Conservation (phyloP, 2,113 vertebrate genomes). For the Gorilla gorilla region DNA sequence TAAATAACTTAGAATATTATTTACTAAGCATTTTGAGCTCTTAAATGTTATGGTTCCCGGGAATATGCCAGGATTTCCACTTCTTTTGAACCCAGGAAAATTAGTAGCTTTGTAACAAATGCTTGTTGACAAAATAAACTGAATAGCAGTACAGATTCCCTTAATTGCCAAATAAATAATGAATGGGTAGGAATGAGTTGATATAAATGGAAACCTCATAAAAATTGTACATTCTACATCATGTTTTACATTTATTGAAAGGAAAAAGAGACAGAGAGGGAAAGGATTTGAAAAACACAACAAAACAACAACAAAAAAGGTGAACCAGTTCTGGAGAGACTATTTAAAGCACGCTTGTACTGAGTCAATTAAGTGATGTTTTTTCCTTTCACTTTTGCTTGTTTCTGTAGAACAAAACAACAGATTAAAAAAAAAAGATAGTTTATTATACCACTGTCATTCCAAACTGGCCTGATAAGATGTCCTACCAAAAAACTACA, state of each 20-base stretch:
- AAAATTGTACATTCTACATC: constrained; percentile 32
- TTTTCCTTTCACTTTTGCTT: constrained; percentile 13
- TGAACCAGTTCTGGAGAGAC: not conserved
- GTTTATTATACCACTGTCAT: not conserved
- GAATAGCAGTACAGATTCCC: constrained; percentile 4
- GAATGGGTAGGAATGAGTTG: not conserved
- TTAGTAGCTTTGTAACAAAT: constrained; percentile 43
- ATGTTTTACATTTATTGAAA: not conserved
- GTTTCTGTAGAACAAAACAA: constrained; percentile 23
- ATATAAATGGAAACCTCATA: constrained; percentile 63
- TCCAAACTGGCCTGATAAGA: constrained; percentile 11
- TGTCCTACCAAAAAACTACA: constrained; percentile 37
- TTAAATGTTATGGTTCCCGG: not conserved
- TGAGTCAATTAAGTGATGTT: not conserved
- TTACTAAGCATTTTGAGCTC: not conserved
- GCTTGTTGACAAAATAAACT: constrained; percentile 52
- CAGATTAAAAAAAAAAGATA: not conserved
- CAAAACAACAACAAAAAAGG: not conserved
- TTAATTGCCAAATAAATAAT: constrained; percentile 63
- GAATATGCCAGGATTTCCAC: not conserved
- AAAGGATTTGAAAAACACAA: not conserved
- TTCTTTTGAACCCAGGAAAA: constrained; percentile 28
- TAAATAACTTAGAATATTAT: not conserved
- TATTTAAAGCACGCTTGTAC: not conserved
- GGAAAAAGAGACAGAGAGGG: not conserved